Evolutionary conservation across 2,888 invertebrate genomes (phyloP).

Genomic region (Epicampocera succincta): DNA sequence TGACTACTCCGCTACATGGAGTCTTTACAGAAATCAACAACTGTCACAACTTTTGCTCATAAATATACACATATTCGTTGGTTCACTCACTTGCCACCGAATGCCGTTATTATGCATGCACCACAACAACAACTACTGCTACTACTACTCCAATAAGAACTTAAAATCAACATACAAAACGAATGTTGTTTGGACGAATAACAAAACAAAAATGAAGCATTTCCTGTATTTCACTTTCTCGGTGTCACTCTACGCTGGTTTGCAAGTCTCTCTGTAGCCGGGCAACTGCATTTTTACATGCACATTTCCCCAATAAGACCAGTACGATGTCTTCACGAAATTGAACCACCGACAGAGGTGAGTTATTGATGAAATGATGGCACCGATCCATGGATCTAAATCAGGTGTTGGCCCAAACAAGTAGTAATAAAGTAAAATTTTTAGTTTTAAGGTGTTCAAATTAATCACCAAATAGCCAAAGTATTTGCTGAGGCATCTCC

Average conservation of each 20-base stretch:
- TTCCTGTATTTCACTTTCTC: conserved; percentile 24
- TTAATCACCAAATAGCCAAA: no score
- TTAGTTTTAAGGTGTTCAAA: no score
- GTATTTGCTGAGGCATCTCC: no score
- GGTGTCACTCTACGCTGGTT: neutral
- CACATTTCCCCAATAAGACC: no score
- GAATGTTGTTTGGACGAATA: conserved; percentile 17
- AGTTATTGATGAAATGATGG: no score
- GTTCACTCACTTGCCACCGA: conserved; percentile 21
- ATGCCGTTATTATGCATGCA: conserved; percentile 67
- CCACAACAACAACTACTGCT: conserved; percentile 19
- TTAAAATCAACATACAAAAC: conserved; percentile 49
- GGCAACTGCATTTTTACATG: neutral
- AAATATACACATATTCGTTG: conserved; percentile 11
- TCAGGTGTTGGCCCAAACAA: no score
- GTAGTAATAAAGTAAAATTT: no score
- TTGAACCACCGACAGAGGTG: no score
- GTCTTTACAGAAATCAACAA: conserved; percentile 14
- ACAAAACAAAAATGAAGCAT: conserved; percentile 1
- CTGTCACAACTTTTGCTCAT: conserved; percentile 21
- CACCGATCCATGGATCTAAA: no score
- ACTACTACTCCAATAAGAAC: neutral
- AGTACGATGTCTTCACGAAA: no score
- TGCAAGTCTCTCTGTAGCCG: neutral
- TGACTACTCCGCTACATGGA: conserved; percentile 10